Conservation (phyloP, 2,888 invertebrate species). For the Eueremaeus valkanovi region DNA sequence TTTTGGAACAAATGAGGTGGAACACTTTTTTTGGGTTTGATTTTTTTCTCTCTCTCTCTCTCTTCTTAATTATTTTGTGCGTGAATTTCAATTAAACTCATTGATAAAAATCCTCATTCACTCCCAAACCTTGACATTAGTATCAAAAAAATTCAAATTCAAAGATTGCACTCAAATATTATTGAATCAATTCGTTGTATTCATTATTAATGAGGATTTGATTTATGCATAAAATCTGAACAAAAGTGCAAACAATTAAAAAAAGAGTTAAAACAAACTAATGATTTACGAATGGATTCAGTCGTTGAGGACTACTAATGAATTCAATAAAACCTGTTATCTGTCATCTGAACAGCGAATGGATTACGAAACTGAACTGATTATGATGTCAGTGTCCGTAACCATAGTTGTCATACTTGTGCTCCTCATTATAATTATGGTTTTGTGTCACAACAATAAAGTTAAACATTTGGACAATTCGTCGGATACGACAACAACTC, state of each 20-base stretch:
- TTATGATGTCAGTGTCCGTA: conserved; percentile 9
- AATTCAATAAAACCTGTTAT: conserved; percentile 7
- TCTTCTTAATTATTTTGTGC: no score
- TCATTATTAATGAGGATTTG: no score
- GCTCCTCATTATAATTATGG: background rate
- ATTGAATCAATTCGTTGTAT: no score
- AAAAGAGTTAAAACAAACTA: background rate
- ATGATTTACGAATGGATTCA: conserved; percentile 29
- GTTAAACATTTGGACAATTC: background rate
- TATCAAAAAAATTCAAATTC: no score
- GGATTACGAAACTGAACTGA: background rate
- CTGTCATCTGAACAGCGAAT: background rate
- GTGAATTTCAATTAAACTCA: no score
- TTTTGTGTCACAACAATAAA: conserved; percentile 13
- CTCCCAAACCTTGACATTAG: conserved; percentile 22
- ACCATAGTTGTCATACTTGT: background rate
- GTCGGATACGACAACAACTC: background rate
- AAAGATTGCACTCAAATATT: no score
- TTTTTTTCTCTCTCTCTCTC: no score
- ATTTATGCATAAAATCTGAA: background rate
- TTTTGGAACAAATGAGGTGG: no score
- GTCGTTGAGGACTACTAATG: background rate
- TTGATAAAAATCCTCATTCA: background rate
- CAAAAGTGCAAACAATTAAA: background rate
- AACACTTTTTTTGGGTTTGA: no score